Evolutionary conservation across 2,797 vertebrate species (phyloP), one percentile per base, ranked within the genome.

Genomic region (Clamator glandarius): DNA sequence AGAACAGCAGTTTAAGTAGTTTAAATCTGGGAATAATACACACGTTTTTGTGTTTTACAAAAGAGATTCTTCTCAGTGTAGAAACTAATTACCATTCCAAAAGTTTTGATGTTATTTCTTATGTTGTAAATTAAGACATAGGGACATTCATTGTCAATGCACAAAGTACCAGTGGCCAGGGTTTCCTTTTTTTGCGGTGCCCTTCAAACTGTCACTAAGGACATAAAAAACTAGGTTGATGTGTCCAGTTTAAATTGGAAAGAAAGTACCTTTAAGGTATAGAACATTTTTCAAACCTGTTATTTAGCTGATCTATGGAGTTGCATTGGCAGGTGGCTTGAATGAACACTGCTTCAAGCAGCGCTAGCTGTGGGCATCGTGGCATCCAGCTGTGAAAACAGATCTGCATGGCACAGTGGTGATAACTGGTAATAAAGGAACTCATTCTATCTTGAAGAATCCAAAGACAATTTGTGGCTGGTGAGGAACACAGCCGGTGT

Each of bases 311-410:
- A 93, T 95, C 70, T 81, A 25, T 84, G 55, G 58, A 41, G 31
- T 7, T 88, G 35, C 23, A 21, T 84, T 97, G 96, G 96, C 93
- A 97, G 92, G 93, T 94, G 86, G n/a, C 54, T 96, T 96, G 93
- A 96, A 92, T 84, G 92, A 96, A 41, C 28, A 8, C 74, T 90
- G 92, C 62, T 94, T 96, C 91, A 93, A 94, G 92, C 75, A 91
- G 70, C 92, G 19, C 12, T 84, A 94, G 92, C 87, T 92, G 63
- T 92, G 87, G 92, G 81, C 88, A 87, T 66, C 66, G 73, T 58
- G 8, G 48, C 93, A 96, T 91, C 79, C 91, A 66, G 69, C 85
- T 94, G 87, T 92, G 93, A 78, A 87, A 91, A 55, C 31, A 62
- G 76, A 69, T 78, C 87, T 90, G 66, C 42, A 44, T 69, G 93